Evolutionary conservation across 2,888 invertebrate genomes (phyloP).

Genomic region (Pammene aurita): DNA sequence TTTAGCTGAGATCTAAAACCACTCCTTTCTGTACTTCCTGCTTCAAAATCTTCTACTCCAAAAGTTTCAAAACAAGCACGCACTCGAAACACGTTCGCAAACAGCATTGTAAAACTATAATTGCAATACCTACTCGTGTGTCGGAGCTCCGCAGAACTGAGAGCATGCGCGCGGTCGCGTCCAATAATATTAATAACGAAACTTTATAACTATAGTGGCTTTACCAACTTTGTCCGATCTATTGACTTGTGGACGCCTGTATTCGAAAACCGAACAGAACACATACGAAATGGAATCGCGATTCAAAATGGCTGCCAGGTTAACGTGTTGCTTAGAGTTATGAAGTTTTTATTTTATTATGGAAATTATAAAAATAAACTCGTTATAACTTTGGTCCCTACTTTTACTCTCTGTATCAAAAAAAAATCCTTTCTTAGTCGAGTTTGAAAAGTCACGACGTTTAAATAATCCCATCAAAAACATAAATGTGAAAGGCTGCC

Average conservation of each 20-base stretch:
- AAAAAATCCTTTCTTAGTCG: no score
- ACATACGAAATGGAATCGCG: not conserved
- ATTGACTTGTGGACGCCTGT: slow-evolving; percentile 5
- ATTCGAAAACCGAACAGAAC: not conserved
- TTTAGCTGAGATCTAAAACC: not conserved
- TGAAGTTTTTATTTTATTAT: no score
- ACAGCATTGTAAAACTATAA: slow-evolving; percentile 29
- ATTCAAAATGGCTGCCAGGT: not conserved
- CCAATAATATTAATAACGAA: slow-evolving; percentile 33
- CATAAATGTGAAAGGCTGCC: no score
- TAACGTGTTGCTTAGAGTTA: no score
- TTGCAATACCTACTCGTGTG: slow-evolving; percentile 18
- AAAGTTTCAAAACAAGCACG: not conserved
- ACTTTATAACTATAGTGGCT: slow-evolving; percentile 28
- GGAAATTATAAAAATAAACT: no score
- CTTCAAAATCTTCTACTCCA: not conserved
- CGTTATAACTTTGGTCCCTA: no score
- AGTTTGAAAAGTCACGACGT: no score
- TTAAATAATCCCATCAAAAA: no score
- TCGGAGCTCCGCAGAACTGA: not conserved
- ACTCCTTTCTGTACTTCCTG: no score
- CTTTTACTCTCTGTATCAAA: no score
- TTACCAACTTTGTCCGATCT: slow-evolving; percentile 18
- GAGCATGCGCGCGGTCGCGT: slow-evolving; percentile 4
- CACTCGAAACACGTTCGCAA: slow-evolving; percentile 27